Percentiles rank a stretch among this genome's conserved stretches.
Conservation (phyloP, 2,113 vertebrate species). For the crab-eating macaque (Macaca fascicularis) region T2T-MFA8v1.1 NC_088387.1:8040501-8041000, state of each 20-base stretch:
- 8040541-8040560: background rate
- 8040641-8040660: background rate
- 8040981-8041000: background rate
- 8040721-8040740: background rate
- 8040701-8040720: background rate
- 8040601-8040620: background rate
- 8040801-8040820: background rate
- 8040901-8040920: background rate
- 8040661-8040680: background rate
- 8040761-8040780: background rate
- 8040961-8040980: background rate
- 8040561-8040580: accelerated
- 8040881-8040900: background rate
- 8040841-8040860: background rate
- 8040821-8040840: background rate
- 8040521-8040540: background rate
- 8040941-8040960: background rate
- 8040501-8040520: background rate
- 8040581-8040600: background rate
- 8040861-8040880: background rate
- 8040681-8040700: background rate
- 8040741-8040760: background rate
- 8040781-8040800: background rate
- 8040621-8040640: background rate
- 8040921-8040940: background rate